Percentiles rank a stretch among this genome's conserved stretches.
Conservation (phyloP, 2,113 vertebrate genomes). For the Ceyx margarethae region DNA sequence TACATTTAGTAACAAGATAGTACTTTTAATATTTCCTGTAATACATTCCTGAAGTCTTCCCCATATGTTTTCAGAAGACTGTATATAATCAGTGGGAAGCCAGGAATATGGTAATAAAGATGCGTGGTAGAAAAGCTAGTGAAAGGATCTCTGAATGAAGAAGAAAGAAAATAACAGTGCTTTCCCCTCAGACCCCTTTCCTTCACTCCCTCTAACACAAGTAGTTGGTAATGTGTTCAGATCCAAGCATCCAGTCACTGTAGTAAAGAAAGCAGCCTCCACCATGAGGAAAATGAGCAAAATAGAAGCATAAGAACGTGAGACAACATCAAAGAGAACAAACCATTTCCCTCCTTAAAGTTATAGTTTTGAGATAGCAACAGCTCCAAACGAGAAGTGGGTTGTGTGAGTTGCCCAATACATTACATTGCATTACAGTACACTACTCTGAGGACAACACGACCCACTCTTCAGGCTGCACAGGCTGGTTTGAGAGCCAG, state of each 20-base stretch:
- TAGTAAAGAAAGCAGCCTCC: background rate
- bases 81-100: background rate
- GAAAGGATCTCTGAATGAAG: background rate
- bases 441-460: background rate
- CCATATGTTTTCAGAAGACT: slow-evolving; percentile 37
- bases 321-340: background rate
- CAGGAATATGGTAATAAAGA: background rate
- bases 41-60: background rate
- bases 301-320: background rate
- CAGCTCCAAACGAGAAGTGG: background rate
- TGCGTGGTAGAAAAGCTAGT: background rate
- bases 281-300: background rate
- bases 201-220: background rate
- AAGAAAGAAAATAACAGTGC: background rate
- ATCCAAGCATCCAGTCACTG: background rate
- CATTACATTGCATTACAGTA: background rate
- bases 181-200: background rate
- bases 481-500: background rate
- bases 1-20: slow-evolving; percentile 11
- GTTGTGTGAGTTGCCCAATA: background rate
- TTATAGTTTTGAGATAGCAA: background rate
- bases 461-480: background rate
- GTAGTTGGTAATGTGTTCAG: background rate
- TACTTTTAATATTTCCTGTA: slow-evolving; percentile 42
- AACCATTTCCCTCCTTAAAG: background rate